Base-by-base conservation (phyloP, 2,113 vertebrate genomes). In the Gymnobelideus leadbeateri region DNA sequence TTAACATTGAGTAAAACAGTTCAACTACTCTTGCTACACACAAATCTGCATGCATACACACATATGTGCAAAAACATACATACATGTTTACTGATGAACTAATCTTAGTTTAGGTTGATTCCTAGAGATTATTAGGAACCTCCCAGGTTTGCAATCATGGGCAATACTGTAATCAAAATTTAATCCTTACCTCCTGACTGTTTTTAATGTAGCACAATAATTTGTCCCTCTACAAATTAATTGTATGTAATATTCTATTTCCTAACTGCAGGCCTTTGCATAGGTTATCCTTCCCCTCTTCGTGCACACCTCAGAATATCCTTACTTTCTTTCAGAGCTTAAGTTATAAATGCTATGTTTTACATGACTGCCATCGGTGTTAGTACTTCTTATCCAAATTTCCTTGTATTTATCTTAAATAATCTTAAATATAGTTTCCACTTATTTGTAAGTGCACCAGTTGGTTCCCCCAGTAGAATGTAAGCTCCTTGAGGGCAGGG, bases 1-100 rank as follows among this genome's bases (percentile, higher is more conserved):
- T 51, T 91, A 96, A 10, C 4, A 95, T 52, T 95, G 84, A 92
- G 10, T 90, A 19, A 11, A 77, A 23, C 23, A 84, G 68, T 43
- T 84, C 10, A 43, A 84, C 7, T 84, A 84, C 19, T 6, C 16
- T 43, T 84, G n/a, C n/a, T 43, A 23, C n/a, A 84, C 5, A 84
- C 68, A 84, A 43, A 84, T 84, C 23, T 84, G n/a, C 68, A 84
- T 84, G n/a, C 61, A 14, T 84, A 23, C 0, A 43, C 7, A 21
- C n/a, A 43, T 43, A 3, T 84, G 19, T 84, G n/a, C 68, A 84
- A 84, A 84, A 77, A 19, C 37, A 77, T n/a, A 77, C 14, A 77
- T n/a, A 6, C 8, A 77, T n/a, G 0, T 68, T 61, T 68, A 68
- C 57, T 68, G 37, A 77, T 77, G 11, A 77, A 77, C 16, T 77